Base-by-base conservation (phyloP, 2,113 vertebrate genomes). In the Gadus macrocephalus region DNA sequence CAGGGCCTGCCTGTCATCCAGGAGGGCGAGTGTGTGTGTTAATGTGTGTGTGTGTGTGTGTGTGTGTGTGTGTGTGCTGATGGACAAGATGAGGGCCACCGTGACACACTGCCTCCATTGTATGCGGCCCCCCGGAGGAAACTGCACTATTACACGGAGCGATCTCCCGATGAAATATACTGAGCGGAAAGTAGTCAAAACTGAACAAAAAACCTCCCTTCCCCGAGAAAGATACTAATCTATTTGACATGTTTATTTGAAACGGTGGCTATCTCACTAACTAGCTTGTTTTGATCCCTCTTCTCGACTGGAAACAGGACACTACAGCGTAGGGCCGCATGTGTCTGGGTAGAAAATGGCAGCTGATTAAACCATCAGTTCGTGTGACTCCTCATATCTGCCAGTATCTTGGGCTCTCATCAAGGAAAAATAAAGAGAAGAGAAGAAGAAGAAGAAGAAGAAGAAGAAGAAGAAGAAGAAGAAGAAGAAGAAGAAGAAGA, bases 401-500 rank as follows among this genome's bases (percentile, higher is more conserved):
- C 72, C 72, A 83, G 86, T 88, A 82, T 84, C 87, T 78, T 87
- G 74, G 84, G 77, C 78, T 74, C 16, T 22, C 56, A 64, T 71
- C 67, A 69, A 74, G 71, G 70, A 68, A 76, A 74, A n/a, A n/a
- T n/a, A n/a, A n/a, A n/a, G n/a, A n/a, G n/a, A n/a, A n/a, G n/a
- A n/a, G n/a, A n/a, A n/a, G n/a, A n/a, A n/a, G 22, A 25, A 25
- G 22, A 25, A 25, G 22, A 25, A 25, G 22, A 25, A 25, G 22
- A 25, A 25, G 22, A 25, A 25, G 22, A 25, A 62, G 3, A 64
- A 1, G 28, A 67, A 74, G 71, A 69, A 68, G 75, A 74, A 81
- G 56, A 81, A 79, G 75, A 64, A 42, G 8, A 49, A 14, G 7
- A 49, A 49, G 63, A 81, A 59, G 63, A 66, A 58, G 64, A 58